Percentiles rank a stretch among this genome's conserved stretches.
phyloP scores from a whole-genome alignment of 1,140 invertebrate species.

The Anagrus nilaparvatae region DNA sequence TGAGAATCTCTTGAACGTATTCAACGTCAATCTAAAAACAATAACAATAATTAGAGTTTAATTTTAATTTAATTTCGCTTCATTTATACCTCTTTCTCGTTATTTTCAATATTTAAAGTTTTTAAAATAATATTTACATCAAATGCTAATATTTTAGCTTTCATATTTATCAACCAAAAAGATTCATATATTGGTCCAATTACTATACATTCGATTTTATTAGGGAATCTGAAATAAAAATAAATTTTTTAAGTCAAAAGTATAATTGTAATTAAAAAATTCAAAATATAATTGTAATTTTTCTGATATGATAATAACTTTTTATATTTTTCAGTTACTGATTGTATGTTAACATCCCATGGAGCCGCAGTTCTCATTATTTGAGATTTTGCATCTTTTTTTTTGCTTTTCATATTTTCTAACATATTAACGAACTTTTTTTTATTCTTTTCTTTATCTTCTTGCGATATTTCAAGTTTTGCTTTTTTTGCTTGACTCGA shows the following conservation, averaged over 20 bases:
- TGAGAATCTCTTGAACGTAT: conserved; percentile 18
- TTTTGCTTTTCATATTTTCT: conserved; percentile 25
- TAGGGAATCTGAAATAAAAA: conserved; percentile 4
- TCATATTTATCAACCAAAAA: conserved; percentile 24
- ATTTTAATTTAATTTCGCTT: too few relatives aligned
- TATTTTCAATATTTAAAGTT: background rate
- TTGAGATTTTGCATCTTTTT: conserved; percentile 13
- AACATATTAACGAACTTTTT: conserved; percentile 23
- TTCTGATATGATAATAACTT: conserved; percentile 11
- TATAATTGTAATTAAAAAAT: conserved; percentile 14
- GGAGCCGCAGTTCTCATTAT: conserved; percentile 21
- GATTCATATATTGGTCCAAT: conserved; percentile 22
- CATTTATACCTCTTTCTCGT: background rate
- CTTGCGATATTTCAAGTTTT: conserved; percentile 1
- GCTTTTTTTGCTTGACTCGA: conserved; percentile 12
- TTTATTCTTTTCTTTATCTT: conserved; percentile 18
- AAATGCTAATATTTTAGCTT: conserved; percentile 22
- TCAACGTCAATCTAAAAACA: conserved; percentile 20
- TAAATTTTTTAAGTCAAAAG: conserved; percentile 12
- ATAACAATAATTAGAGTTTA: conserved; percentile 3
- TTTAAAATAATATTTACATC: conserved; percentile 14
- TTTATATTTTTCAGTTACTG: conserved; percentile 17
- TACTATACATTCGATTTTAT: conserved; percentile 6
- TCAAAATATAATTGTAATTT: conserved; percentile 7
- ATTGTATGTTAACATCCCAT: conserved; percentile 21